Percentiles rank a stretch among this genome's conserved stretches.
Conservation (phyloP, 2,113 vertebrate species). For the Daboia siamensis region DNA sequence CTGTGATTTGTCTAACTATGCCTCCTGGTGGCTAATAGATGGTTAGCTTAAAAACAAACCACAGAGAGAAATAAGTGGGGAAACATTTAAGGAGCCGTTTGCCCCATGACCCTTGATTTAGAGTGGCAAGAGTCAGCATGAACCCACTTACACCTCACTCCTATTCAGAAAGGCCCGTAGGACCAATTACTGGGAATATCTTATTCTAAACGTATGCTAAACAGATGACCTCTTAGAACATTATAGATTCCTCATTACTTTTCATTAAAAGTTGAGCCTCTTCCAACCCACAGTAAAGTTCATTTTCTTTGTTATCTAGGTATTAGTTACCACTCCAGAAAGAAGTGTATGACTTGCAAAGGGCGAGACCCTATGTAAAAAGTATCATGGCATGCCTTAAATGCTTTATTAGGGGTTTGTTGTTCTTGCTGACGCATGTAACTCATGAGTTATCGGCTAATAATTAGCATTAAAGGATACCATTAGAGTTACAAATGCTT, state of each 20-base stretch:
- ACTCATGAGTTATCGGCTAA: slow-evolving; percentile 15
- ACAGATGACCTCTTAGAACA: not conserved
- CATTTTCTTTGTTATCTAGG: not conserved
- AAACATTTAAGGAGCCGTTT: not conserved
- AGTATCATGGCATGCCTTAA: not conserved
- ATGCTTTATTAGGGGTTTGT: not conserved
- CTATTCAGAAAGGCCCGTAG: not conserved
- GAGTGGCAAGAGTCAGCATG: too few species aligned
- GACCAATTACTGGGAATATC: not conserved
- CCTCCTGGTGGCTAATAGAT: not conserved
- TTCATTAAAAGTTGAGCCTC: not conserved
- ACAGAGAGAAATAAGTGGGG: not conserved
- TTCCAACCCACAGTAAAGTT: not conserved
- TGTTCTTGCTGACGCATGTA: slow-evolving; percentile 22
- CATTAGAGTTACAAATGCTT: slow-evolving; percentile 20
- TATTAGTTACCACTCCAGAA: not conserved
- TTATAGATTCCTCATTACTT: not conserved
- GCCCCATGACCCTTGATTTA: not conserved
- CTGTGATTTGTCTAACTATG: not conserved
- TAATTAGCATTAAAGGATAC: slow-evolving; percentile 1
- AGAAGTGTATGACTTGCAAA: not conserved
- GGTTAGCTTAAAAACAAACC: not conserved
- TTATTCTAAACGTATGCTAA: not conserved
- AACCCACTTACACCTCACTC: not conserved
- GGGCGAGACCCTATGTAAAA: not conserved